Conservation (phyloP, 23 tunicate species). For the Trididemnum miniatum region DNA sequence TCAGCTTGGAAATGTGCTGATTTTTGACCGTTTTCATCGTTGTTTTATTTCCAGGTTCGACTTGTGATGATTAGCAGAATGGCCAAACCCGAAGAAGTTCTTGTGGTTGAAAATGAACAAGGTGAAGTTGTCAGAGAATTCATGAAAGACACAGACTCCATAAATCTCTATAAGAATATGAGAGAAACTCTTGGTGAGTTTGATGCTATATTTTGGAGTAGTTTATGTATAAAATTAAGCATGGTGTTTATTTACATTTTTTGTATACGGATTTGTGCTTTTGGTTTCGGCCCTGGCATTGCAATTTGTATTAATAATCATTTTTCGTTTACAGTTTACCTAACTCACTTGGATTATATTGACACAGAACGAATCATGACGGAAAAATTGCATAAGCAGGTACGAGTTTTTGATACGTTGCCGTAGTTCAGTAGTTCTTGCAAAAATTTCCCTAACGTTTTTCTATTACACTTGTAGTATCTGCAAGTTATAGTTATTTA, state of each 20-base stretch:
- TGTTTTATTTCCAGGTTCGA: constrained; percentile 86
- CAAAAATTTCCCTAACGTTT: too few relatives aligned
- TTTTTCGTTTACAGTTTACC: constrained; percentile 67
- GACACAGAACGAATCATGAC: constrained; percentile 99
- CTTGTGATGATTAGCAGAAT: constrained; percentile 97
- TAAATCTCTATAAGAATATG: constrained; percentile 98
- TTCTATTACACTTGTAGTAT: too few relatives aligned
- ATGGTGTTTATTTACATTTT: too few relatives aligned
- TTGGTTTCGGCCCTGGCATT: too few relatives aligned
- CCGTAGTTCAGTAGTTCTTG: too few relatives aligned
- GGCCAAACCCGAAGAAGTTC: constrained; percentile 99
- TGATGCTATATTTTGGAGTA: too few relatives aligned
- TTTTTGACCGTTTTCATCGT: too few relatives aligned
- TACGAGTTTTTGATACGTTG: constrained; percentile 17
- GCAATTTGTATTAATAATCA: too few relatives aligned
- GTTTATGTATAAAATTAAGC: too few relatives aligned
- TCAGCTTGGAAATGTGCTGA: too few relatives aligned
- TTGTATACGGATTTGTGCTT: too few relatives aligned
- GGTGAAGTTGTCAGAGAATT: constrained; percentile 98
- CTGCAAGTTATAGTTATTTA: too few relatives aligned
- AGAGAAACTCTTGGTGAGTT: constrained; percentile 93
- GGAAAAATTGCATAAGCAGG: constrained; percentile 93
- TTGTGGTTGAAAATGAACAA: constrained; percentile 99
- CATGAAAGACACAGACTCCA: constrained; percentile 99
- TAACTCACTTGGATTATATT: constrained; percentile 92